These are phyloP conservation scores for Nemoura dubitans DNA, from an alignment of 2,888 invertebrate species.

Conservation along the genomic window DNA sequence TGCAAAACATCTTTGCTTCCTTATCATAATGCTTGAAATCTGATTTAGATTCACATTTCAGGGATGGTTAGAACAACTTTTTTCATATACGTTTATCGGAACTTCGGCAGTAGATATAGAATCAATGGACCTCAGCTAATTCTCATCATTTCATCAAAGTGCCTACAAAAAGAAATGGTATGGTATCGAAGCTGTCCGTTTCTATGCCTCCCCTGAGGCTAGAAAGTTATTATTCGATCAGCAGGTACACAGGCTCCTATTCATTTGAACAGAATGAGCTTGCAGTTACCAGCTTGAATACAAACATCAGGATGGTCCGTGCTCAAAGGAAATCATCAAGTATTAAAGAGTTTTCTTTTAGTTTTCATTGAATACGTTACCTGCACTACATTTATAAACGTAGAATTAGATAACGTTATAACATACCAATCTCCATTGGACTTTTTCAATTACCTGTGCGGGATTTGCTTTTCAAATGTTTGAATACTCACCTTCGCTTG, in stretches of 20 bases:
- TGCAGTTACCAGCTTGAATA: background rate
- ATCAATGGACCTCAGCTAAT: constrained; percentile 17
- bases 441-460: background rate
- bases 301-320: background rate
- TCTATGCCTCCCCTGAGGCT: background rate
- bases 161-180: background rate
- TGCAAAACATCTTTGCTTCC: background rate
- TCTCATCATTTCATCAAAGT: constrained; percentile 10
- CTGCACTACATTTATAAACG: background rate
- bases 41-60: background rate
- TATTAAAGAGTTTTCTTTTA: background rate
- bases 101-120: background rate
- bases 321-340: background rate
- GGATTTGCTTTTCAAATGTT: background rate
- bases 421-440: background rate
- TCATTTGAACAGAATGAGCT: background rate
- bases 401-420: background rate
- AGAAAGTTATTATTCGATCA: background rate
- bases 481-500: background rate
- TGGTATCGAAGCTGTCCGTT: constrained; percentile 2
- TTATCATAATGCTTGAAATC: background rate
- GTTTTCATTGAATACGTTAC: background rate
- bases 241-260: background rate
- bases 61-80: background rate
- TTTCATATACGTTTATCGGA: background rate